phyloP scores from a whole-genome alignment of 2,113 vertebrate species.

The Embiotoca jacksoni region DNA sequence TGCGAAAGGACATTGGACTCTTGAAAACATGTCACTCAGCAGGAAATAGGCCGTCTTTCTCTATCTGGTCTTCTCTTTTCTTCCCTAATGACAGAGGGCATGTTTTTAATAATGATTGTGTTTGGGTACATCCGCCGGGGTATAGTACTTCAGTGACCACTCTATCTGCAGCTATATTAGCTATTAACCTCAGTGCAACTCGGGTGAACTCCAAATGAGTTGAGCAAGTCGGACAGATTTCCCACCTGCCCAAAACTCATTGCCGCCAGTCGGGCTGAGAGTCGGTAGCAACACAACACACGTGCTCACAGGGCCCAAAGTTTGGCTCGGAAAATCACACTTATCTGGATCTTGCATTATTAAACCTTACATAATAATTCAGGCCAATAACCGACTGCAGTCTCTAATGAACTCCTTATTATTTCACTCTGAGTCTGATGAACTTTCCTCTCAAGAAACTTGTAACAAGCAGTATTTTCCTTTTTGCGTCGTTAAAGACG shows the following conservation, averaged over 20 bases:
- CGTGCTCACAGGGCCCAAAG: conserved; percentile 41
- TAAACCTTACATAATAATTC: conserved; percentile 21
- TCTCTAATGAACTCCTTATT: conserved; percentile 12
- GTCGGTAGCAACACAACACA: conserved; percentile 35
- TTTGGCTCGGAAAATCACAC: conserved; percentile 41
- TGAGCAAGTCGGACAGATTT: conserved; percentile 66
- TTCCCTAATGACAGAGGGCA: conserved; percentile 24
- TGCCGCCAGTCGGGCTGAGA: conserved; percentile 42
- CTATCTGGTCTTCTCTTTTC: conserved; percentile 21
- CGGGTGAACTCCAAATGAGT: conserved; percentile 68
- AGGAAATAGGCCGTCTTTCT: conserved; percentile 48
- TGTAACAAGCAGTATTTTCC: not conserved
- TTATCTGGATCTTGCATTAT: conserved; percentile 24
- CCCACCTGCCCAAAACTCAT: conserved; percentile 62
- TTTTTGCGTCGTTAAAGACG: conserved; percentile 4
- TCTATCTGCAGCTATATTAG: conserved; percentile 56
- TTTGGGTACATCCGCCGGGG: conserved; percentile 25
- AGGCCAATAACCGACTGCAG: conserved; percentile 26
- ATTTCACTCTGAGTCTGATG: conserved; percentile 9
- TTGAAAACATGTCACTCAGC: conserved; percentile 53
- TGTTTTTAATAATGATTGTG: conserved; percentile 51
- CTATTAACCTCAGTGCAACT: conserved; percentile 66
- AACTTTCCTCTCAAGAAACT: conserved; percentile 13
- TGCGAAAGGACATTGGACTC: conserved; percentile 46
- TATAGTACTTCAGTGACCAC: conserved; percentile 44